Base-by-base conservation (phyloP, 2,888 invertebrate species). In the Melanostoma mellinum region DNA sequence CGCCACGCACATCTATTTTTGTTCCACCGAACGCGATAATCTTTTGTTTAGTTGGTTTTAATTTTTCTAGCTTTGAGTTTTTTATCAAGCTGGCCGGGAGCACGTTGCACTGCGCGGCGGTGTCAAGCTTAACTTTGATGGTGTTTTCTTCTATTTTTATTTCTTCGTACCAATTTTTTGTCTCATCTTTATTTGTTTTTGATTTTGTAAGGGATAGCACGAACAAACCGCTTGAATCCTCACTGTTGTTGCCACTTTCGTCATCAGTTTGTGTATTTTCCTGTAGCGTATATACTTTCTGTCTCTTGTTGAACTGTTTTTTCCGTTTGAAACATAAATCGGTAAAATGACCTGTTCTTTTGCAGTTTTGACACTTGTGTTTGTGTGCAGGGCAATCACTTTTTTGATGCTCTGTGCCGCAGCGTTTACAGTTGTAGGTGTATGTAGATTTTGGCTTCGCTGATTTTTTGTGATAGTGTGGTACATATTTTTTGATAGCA, bases 121-220 rank as follows among this genome's bases (percentile, higher is more conserved):
- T 44, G 44, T 72, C 61, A 35, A 72, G 32, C 20, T 72, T 72
- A 6, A 72, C 6, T 52, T 72, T 36, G 1, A 72, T 30, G 52
- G 38, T 61, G 35, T 61, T 46, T n/a, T 44, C 72, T 1, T 10
- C 20, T 6, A 72, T n/a, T 33, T n/a, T 20, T n/a, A 72, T 61
- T 30, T 63, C 61, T 50, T 63, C 72, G 10, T 61, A 53, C 72
- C 72, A 72, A 36, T 63, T 72, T n/a, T 61, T 35, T 50, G 36
- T 60, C 6, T 60, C 44, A 3, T 71, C 52, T 44, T 60, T 60
- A 6, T 72, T 53, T 6, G 53, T 60, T 3, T 44, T 36, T 8
- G 58, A 44, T 50, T 44, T 42, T 9, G 10, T 8, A 10, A 60
- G 32, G 6, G 52, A 30, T 3, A 60, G 20, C 3, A 74, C 65